Evolutionary conservation across 1,140 invertebrate species (phyloP).

Genomic region (Doryteuthis pealeii): DNA sequence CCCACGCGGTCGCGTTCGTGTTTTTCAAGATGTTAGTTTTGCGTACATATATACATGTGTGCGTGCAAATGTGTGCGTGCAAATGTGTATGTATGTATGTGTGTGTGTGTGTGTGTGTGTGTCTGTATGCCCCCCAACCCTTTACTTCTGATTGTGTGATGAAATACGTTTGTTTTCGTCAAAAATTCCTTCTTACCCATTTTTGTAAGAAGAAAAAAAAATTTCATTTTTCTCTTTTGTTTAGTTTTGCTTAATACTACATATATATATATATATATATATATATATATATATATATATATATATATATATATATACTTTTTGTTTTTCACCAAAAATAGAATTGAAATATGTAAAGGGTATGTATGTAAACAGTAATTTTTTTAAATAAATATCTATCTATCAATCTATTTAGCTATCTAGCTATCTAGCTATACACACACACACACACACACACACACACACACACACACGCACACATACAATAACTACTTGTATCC

Average conservation of each 20-base stretch:
- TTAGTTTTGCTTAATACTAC: neutral
- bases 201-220: neutral
- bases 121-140: neutral
- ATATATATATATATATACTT: neutral
- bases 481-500: too few relatives aligned
- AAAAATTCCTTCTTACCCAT: neutral
- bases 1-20: neutral
- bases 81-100: neutral
- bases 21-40: neutral
- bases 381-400: neutral
- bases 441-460: too few relatives aligned
- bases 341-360: neutral
- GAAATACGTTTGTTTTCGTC: neutral
- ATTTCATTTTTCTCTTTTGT: neutral
- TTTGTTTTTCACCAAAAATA: neutral
- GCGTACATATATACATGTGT: neutral
- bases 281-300: neutral
- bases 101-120: neutral
- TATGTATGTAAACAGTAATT: neutral
- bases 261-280: neutral
- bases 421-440: neutral
- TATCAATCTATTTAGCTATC: slow-evolving; percentile 1
- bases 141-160: neutral
- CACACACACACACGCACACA: too few relatives aligned
- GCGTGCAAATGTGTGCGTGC: neutral